Evolutionary conservation across 2,113 vertebrate genomes (phyloP).

Genomic region (Caranx melampygus): DNA sequence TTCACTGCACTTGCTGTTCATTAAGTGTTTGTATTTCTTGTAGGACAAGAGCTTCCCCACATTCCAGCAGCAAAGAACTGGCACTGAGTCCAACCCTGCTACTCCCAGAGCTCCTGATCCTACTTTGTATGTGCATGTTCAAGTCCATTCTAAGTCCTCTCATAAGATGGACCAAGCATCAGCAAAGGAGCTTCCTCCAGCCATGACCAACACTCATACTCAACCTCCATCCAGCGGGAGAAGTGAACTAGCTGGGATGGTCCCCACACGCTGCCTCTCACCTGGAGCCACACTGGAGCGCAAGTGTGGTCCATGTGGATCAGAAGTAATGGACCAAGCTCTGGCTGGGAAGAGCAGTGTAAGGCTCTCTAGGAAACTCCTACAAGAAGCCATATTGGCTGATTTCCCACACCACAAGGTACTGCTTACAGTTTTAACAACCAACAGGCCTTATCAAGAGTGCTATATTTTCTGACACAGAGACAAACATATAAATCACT

Average conservation of each 20-base stretch:
- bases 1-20: not conserved
- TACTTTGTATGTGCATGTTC: conserved; percentile 19
- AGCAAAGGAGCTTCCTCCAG: conserved; percentile 17
- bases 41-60: conserved; percentile 70
- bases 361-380: conserved; percentile 71
- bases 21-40: conserved; percentile 22
- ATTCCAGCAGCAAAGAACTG: conserved; percentile 48
- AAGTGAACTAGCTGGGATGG: conserved; percentile 43
- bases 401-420: conserved; percentile 64
- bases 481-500: conserved; percentile 8
- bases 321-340: conserved; percentile 17
- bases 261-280: conserved; percentile 77
- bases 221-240: conserved; percentile 23
- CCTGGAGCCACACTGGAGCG: conserved; percentile 54
- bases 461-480: not conserved
- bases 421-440: conserved; percentile 9
- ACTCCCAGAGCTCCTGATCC: conserved; percentile 34
- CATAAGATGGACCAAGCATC: conserved; percentile 18
- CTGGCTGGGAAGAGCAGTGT: conserved; percentile 44
- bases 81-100: conserved; percentile 43
- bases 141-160: conserved; percentile 35
- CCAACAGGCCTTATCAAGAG: not conserved
- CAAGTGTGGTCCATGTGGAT: conserved; percentile 17
- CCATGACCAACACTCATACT: not conserved
- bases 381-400: conserved; percentile 70